A percentile compares a stretch with the other conserved stretches of the same genome.
Evolutionary conservation across 2,113 vertebrate genomes (phyloP).

Genomic region (Petrocephalus microphthalmus): DNA sequence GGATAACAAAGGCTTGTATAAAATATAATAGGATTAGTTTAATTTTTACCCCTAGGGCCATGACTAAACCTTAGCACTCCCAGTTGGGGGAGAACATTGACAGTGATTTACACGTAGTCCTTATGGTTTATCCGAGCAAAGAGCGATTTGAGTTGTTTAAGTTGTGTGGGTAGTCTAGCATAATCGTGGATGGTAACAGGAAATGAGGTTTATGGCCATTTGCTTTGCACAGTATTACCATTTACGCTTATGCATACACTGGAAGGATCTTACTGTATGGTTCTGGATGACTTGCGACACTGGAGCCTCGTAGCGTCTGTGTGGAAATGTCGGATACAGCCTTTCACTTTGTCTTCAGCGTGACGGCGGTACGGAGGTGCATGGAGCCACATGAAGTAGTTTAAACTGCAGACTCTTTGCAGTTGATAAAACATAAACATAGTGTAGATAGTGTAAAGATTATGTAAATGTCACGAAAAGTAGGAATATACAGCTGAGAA

Average conservation of each 20-base stretch:
- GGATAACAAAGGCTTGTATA: neutral
- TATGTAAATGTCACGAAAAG: conserved; percentile 70
- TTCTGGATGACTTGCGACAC: conserved; percentile 37
- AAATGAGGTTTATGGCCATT: conserved; percentile 30
- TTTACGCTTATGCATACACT: conserved; percentile 44
- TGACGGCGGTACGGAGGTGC: conserved; percentile 47
- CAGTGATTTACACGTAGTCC: neutral
- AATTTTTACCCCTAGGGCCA: neutral
- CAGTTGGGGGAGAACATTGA: neutral
- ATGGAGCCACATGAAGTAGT: conserved; percentile 37
- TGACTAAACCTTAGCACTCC: neutral
- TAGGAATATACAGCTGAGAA: conserved; percentile 67
- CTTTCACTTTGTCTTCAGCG: conserved; percentile 26
- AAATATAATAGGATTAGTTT: neutral
- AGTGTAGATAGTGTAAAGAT: conserved; percentile 80
- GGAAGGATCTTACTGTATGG: conserved; percentile 40
- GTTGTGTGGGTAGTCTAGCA: neutral
- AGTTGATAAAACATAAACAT: conserved; percentile 41
- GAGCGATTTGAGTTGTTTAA: conserved; percentile 11
- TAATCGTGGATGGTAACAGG: neutral
- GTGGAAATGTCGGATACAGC: conserved; percentile 36
- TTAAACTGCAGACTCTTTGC: conserved; percentile 29
- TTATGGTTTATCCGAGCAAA: neutral
- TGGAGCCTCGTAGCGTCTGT: conserved; percentile 32
- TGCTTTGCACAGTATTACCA: conserved; percentile 51